Percentiles rank a stretch among this genome's conserved stretches.
These are phyloP conservation scores for Acrocera orbiculus DNA, from an alignment of 2,888 invertebrate species.

Conservation along the genomic window DNA sequence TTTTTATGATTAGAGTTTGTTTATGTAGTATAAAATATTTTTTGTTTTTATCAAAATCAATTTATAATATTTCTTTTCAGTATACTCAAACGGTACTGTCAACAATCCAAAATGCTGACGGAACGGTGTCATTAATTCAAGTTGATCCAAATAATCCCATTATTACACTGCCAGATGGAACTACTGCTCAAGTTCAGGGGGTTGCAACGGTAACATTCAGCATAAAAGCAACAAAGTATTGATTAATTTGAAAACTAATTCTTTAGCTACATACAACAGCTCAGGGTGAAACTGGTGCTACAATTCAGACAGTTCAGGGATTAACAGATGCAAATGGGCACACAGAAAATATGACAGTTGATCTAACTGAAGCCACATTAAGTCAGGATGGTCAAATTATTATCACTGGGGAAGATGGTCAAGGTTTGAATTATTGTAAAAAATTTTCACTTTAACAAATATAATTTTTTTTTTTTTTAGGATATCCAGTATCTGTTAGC, in stretches of 20 bases:
- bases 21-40: slow-evolving; percentile 3
- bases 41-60: slow-evolving; percentile 1
- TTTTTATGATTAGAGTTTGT: no score
- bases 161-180: slow-evolving; percentile 88
- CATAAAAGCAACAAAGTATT: no score
- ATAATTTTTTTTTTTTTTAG: slow-evolving; percentile 14
- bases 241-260: no score
- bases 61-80: slow-evolving; percentile 27
- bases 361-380: slow-evolving; percentile 80
- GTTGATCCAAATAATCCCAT: slow-evolving; percentile 87
- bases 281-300: slow-evolving; percentile 42
- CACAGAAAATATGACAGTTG: slow-evolving; percentile 64
- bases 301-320: slow-evolving; percentile 49
- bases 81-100: slow-evolving; percentile 84
- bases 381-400: slow-evolving; percentile 90
- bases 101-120: slow-evolving; percentile 92
- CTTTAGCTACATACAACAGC: slow-evolving; percentile 43
- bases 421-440: slow-evolving; percentile 34
- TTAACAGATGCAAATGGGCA: slow-evolving; percentile 51
- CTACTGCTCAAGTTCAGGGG: slow-evolving; percentile 83
- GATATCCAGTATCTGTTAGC: slow-evolving; percentile 61
- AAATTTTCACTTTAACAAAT: slow-evolving; percentile 1
- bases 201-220: slow-evolving; percentile 31
- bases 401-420: slow-evolving; percentile 86
- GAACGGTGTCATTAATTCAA: slow-evolving; percentile 88